Percentiles rank a stretch among this genome's conserved stretches.
Conservation (phyloP, 2,797 vertebrate species). For the Gambelia wislizenii region DNA sequence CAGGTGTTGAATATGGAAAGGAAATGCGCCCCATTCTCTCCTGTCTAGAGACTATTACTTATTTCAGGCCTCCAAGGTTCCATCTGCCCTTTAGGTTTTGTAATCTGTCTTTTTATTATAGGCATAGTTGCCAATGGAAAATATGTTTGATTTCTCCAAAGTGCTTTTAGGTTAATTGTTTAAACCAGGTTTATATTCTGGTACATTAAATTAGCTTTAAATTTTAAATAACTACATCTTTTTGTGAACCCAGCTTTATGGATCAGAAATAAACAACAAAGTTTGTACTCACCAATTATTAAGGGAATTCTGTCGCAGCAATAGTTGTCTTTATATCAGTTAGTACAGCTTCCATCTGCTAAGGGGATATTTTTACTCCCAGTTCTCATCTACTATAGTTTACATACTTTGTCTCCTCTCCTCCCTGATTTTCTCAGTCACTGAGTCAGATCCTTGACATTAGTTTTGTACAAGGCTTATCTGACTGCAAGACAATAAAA, state of each 20-base stretch:
- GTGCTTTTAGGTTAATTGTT: constrained; percentile 1
- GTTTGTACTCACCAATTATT: background rate
- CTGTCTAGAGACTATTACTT: background rate
- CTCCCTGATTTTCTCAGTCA: constrained; percentile 21
- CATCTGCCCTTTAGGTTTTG: background rate
- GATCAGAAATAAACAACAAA: constrained; percentile 6
- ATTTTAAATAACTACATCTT: constrained; percentile 14
- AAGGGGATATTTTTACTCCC: constrained; percentile 33
- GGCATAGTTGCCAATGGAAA: background rate
- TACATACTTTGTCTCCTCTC: background rate
- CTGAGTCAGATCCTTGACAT: constrained; percentile 15
- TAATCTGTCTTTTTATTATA: constrained; percentile 13
- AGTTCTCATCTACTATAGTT: constrained; percentile 30
- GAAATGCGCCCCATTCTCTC: background rate
- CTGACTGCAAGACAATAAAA: constrained; percentile 14
- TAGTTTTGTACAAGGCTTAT: constrained; percentile 2
- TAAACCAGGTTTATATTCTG: background rate
- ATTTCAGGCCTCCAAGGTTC: constrained; percentile 3
- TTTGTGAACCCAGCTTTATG: background rate
- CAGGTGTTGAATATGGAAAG: background rate
- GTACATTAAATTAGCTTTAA: background rate
- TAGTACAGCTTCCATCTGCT: constrained; percentile 21
- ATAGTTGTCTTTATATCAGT: background rate
- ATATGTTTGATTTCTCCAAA: constrained; percentile 6
- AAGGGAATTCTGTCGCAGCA: background rate